phyloP scores from a whole-genome alignment of 2,797 vertebrate genomes.

The Trachops cirrhosus region DNA sequence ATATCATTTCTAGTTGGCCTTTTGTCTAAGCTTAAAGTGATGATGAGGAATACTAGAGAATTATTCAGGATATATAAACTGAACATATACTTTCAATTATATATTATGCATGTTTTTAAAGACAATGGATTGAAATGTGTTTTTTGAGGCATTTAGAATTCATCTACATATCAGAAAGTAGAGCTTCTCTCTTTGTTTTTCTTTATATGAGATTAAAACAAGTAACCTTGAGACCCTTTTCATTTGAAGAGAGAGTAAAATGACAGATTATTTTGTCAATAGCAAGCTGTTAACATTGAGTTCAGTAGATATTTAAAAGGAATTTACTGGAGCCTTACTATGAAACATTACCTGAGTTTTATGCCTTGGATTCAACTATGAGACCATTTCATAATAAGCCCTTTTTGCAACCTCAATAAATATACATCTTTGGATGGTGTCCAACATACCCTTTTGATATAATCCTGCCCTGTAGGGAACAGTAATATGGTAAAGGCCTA shows the following conservation, averaged over 20 bases:
- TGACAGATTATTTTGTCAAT: constrained; percentile 51
- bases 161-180: not conserved
- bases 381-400: not conserved
- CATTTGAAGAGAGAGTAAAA: constrained; percentile 43
- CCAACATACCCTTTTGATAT: not conserved
- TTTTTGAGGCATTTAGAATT: constrained; percentile 28
- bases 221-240: constrained; percentile 39
- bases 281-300: constrained; percentile 26
- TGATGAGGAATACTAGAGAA: not conserved
- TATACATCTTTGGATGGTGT: constrained; percentile 1
- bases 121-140: not conserved
- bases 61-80: not conserved
- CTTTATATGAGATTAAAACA: constrained; percentile 1
- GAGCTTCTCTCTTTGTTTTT: not conserved
- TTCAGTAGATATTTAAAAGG: constrained; percentile 18
- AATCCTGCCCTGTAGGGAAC: not conserved
- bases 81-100: not conserved
- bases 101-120: not conserved
- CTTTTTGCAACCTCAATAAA: not conserved
- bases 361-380: not conserved
- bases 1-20: not conserved
- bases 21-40: constrained; percentile 44
- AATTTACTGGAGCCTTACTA: not conserved
- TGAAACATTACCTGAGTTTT: not conserved
- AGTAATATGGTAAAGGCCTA: not conserved